A percentile compares a stretch with the other conserved stretches of the same genome.
phyloP scores from a whole-genome alignment of 2,797 vertebrate genomes.

The Euthynnus affinis region DNA sequence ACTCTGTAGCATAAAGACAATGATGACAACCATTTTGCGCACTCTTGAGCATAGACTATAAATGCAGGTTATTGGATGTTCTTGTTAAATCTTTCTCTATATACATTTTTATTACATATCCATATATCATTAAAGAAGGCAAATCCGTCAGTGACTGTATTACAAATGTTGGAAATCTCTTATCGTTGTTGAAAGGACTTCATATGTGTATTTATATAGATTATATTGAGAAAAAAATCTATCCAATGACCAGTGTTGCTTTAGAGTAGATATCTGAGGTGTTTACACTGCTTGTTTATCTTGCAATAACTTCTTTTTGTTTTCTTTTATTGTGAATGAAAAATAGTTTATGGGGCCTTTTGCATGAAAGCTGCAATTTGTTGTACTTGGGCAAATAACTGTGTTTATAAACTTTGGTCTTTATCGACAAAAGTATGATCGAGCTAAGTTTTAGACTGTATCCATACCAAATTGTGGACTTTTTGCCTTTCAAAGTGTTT shows the following conservation, averaged over 20 bases:
- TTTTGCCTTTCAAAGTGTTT: constrained; percentile 87
- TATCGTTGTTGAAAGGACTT: constrained; percentile 89
- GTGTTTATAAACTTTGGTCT: constrained; percentile 86
- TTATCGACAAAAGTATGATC: constrained; percentile 80
- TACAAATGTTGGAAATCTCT: constrained; percentile 88
- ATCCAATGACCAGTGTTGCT: constrained; percentile 90
- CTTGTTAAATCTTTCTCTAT: constrained; percentile 81
- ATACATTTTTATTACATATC: constrained; percentile 85
- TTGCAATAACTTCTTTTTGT: constrained; percentile 87
- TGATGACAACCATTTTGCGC: constrained; percentile 79
- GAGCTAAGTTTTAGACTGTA: constrained; percentile 85
- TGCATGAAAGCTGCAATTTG: constrained; percentile 91
- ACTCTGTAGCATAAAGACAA: constrained; percentile 88
- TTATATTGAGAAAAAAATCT: constrained; percentile 89
- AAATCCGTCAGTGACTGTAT: constrained; percentile 87
- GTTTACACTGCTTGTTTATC: constrained; percentile 91
- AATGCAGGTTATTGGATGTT: constrained; percentile 81
- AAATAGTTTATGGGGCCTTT: constrained; percentile 86
- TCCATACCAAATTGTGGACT: constrained; percentile 90
- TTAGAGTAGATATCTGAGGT: constrained; percentile 90
- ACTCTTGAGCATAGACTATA: constrained; percentile 75
- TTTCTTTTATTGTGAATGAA: constrained; percentile 85
- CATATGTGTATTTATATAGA: constrained; percentile 93
- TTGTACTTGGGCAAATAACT: constrained; percentile 87
- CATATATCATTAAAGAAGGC: constrained; percentile 84